phyloP scores from a whole-genome alignment of 2,888 invertebrate genomes.

The Synergus japonicus region DNA sequence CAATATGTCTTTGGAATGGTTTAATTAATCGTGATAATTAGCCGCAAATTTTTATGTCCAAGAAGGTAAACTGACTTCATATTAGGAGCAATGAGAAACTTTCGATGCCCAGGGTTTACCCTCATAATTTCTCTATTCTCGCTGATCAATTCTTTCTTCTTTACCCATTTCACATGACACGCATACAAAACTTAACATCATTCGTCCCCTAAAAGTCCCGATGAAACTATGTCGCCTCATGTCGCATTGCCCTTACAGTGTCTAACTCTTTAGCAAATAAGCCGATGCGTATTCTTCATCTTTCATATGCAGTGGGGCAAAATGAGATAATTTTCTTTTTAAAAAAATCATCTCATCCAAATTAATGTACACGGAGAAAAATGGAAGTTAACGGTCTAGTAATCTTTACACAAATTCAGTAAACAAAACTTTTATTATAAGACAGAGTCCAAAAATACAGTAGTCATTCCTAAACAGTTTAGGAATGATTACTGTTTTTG shows the following conservation, averaged over 20 bases:
- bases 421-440: too few relatives aligned
- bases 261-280: conserved; percentile 33
- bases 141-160: conserved; percentile 39
- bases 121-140: conserved; percentile 47
- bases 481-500: too few relatives aligned
- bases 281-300: neutral
- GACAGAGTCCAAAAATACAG: too few relatives aligned
- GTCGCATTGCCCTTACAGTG: conserved; percentile 33
- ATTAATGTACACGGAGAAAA: too few relatives aligned
- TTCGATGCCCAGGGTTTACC: conserved; percentile 74
- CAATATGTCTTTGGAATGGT: conserved; percentile 21
- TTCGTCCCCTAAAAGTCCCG: neutral
- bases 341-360: neutral
- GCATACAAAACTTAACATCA: conserved; percentile 33
- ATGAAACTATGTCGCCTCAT: conserved; percentile 33
- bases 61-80: conserved; percentile 34
- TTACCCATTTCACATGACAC: conserved; percentile 33
- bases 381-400: too few relatives aligned
- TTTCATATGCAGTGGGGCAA: neutral
- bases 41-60: conserved; percentile 3
- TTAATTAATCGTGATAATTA: conserved; percentile 29
- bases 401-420: too few relatives aligned
- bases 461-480: too few relatives aligned
- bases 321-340: neutral
- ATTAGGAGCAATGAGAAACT: conserved; percentile 34